Evolutionary conservation across 2,797 vertebrate species (phyloP).

Genomic region (Poeciliopsis infans): DNA sequence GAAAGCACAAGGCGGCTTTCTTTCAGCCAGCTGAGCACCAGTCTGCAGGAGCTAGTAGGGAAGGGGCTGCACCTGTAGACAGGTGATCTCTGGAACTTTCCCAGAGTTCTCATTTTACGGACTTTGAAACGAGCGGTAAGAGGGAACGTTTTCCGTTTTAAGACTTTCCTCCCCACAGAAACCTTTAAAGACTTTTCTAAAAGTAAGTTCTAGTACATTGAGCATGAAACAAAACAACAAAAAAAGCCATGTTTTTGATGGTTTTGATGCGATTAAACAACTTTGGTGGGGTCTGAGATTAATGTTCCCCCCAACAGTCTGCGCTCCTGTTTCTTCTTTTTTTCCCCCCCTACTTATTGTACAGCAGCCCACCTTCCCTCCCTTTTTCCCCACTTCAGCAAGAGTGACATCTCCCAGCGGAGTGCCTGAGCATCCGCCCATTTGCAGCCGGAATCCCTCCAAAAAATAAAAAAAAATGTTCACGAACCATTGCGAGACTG

Average conservation of each 20-base stretch:
- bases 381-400: slow-evolving; percentile 36
- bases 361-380: neutral
- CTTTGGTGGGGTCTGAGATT: neutral
- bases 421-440: slow-evolving; percentile 67
- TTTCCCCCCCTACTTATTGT: neutral
- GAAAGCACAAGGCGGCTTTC: no score
- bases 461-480: slow-evolving; percentile 72
- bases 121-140: neutral
- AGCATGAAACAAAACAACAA: neutral
- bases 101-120: neutral
- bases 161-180: neutral
- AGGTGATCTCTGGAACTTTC: neutral
- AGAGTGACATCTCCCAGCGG: slow-evolving; percentile 64
- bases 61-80: neutral
- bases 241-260: neutral
- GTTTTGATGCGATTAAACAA: neutral
- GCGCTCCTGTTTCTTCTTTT: neutral
- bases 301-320: neutral
- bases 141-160: neutral
- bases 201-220: no score
- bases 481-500: slow-evolving; percentile 55
- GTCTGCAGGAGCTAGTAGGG: neutral
- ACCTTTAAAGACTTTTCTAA: neutral
- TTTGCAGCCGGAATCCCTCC: slow-evolving; percentile 73
- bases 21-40: slow-evolving; percentile 3